Conservation (phyloP, 2,113 vertebrate species). For the Vulpes ferrilata region DNA sequence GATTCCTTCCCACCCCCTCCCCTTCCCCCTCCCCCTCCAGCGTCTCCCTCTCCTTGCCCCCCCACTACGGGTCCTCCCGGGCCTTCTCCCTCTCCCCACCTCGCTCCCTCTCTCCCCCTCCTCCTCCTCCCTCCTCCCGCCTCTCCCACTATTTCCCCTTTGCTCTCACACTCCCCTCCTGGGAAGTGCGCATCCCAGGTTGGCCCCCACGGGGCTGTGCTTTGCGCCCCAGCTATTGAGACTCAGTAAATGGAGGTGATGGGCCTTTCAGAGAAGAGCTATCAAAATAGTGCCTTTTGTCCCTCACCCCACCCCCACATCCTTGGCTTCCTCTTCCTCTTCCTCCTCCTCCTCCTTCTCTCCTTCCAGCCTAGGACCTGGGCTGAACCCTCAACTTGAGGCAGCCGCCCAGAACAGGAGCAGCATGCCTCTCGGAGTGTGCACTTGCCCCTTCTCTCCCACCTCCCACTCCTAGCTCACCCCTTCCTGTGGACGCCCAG, state of each 20-base stretch:
- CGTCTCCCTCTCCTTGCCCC: slow-evolving; percentile 61
- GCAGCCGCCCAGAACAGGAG: background rate
- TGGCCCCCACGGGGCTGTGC: slow-evolving; percentile 79
- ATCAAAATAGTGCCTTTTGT: slow-evolving; percentile 89
- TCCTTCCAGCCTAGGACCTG: background rate
- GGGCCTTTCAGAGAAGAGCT: slow-evolving; percentile 83
- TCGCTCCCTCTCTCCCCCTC: background rate
- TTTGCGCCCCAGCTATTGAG: slow-evolving; percentile 88
- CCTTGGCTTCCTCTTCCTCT: background rate
- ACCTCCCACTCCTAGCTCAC: rapidly evolving
- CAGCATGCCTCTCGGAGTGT: background rate
- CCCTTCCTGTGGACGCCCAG: rapidly evolving
- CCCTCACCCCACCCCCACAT: slow-evolving; percentile 55
- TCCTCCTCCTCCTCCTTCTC: background rate
- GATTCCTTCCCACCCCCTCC: slow-evolving; percentile 11
- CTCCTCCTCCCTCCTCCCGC: slow-evolving; percentile 73
- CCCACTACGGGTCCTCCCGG: slow-evolving; percentile 72
- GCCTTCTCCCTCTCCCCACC: background rate
- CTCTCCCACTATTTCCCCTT: slow-evolving; percentile 59
- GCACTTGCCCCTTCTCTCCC: no score
- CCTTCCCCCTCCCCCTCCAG: slow-evolving; percentile 59
- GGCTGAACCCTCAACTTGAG: background rate
- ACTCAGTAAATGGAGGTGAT: slow-evolving; percentile 91
- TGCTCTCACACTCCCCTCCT: slow-evolving; percentile 84
- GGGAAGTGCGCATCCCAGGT: slow-evolving; percentile 89